Evolutionary conservation across 2,113 vertebrate species (phyloP).

Genomic region (Hemiscyllium ocellatum): DNA sequence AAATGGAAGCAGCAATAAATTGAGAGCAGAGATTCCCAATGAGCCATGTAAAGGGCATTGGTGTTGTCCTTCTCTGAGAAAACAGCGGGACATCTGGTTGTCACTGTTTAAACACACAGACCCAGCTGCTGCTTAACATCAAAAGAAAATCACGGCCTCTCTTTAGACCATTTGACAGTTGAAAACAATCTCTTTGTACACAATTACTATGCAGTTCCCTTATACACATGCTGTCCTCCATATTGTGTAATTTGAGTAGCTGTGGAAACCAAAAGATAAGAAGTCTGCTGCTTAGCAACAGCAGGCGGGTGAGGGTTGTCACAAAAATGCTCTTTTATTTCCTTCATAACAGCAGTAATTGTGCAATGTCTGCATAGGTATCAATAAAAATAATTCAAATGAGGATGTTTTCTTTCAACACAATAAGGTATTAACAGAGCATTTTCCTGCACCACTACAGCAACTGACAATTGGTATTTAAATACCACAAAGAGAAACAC

Average conservation of each 20-base stretch:
- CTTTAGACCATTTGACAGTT: not conserved
- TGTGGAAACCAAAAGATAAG: not conserved
- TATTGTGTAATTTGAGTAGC: not conserved
- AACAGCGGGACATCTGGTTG: not conserved
- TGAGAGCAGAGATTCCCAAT: not conserved
- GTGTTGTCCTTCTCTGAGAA: too few relatives aligned
- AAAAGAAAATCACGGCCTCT: not conserved
- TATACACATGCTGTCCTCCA: not conserved
- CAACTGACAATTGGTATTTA: not conserved
- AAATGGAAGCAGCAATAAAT: not conserved
- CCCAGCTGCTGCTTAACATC: not conserved
- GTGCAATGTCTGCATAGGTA: not conserved
- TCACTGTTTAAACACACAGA: not conserved
- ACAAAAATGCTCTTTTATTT: conserved; percentile 6
- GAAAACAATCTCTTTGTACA: not conserved
- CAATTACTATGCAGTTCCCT: not conserved
- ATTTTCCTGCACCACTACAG: not conserved
- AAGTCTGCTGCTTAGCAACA: conserved; percentile 9
- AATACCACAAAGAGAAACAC: not conserved
- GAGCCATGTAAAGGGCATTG: not conserved
- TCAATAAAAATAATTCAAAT: not conserved
- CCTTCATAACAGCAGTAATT: not conserved
- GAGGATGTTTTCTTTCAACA: not conserved
- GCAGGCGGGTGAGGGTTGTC: not conserved
- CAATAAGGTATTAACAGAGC: conserved; percentile 17